Conservation (phyloP, 2,888 invertebrate species). For the Megastigmus dorsalis region DNA sequence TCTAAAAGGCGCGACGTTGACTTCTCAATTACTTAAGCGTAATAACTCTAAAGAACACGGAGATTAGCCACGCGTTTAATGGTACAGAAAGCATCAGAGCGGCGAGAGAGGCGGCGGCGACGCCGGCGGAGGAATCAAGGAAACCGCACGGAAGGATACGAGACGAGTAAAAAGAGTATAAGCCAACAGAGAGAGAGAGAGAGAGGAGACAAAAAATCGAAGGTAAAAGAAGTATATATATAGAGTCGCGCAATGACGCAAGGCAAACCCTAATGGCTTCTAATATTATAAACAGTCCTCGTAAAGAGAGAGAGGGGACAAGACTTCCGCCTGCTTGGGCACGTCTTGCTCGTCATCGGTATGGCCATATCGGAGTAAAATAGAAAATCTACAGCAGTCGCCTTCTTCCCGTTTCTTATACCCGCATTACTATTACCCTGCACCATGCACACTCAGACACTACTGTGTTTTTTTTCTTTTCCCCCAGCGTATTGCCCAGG, state of each 20-base stretch:
- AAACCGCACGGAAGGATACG: constrained; percentile 25
- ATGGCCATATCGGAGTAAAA: background rate
- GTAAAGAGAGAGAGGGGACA: no score
- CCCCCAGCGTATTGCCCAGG: background rate
- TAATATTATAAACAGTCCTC: constrained; percentile 30
- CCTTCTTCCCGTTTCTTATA: background rate
- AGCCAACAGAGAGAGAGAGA: background rate
- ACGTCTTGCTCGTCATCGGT: constrained; percentile 19
- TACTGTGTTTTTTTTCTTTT: background rate
- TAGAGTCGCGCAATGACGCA: constrained; percentile 17
- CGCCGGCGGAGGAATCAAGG: no score
- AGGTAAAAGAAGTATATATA: background rate
- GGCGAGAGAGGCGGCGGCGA: background rate
- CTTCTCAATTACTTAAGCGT: constrained; percentile 34
- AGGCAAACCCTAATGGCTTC: constrained; percentile 22
- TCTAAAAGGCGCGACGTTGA: constrained; percentile 2
- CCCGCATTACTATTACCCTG: no score
- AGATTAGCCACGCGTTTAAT: constrained; percentile 38
- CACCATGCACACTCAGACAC: no score
- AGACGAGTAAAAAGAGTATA: background rate
- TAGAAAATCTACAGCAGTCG: constrained; percentile 3
- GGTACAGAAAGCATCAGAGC: no score
- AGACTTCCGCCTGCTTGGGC: constrained; percentile 15
- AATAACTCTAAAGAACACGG: constrained; percentile 6
- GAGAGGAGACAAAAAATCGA: background rate